Evolutionary conservation across 2,888 invertebrate genomes (phyloP).

Genomic region (Microdon myrmicae): DNA sequence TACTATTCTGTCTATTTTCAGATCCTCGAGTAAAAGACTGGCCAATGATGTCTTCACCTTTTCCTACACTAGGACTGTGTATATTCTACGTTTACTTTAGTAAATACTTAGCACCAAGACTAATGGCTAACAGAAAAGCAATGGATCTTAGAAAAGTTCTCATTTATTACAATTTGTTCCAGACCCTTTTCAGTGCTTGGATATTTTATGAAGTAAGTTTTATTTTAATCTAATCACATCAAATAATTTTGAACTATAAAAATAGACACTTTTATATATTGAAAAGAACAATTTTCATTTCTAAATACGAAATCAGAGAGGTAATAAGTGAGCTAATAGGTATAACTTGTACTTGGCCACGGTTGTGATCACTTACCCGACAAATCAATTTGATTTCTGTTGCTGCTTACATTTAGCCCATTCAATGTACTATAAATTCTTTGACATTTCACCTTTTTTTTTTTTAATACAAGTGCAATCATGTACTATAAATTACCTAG

Average conservation of each 20-base stretch:
- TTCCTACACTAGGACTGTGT: conserved; percentile 86
- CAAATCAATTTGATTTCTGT: too few species aligned
- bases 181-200: conserved; percentile 90
- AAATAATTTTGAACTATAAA: neutral
- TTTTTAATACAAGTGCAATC: too few species aligned
- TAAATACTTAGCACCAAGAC: conserved; percentile 81
- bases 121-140: conserved; percentile 92
- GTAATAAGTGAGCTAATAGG: too few species aligned
- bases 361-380: too few species aligned
- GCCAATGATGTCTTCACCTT: conserved; percentile 89
- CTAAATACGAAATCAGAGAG: too few species aligned
- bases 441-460: too few species aligned
- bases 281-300: too few species aligned
- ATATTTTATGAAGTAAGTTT: conserved; percentile 88
- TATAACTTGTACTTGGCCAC: too few species aligned
- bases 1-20: conserved; percentile 67
- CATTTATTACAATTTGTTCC: conserved; percentile 87
- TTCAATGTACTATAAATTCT: too few species aligned
- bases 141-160: conserved; percentile 82
- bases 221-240: neutral
- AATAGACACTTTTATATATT: too few species aligned
- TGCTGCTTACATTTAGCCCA: too few species aligned
- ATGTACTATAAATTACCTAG: too few species aligned
- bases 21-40: conserved; percentile 91
- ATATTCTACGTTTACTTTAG: conserved; percentile 85